These are phyloP conservation scores for Artibeus lituratus DNA, from an alignment of 2,797 vertebrate genomes.

Conservation along the genomic window DNA sequence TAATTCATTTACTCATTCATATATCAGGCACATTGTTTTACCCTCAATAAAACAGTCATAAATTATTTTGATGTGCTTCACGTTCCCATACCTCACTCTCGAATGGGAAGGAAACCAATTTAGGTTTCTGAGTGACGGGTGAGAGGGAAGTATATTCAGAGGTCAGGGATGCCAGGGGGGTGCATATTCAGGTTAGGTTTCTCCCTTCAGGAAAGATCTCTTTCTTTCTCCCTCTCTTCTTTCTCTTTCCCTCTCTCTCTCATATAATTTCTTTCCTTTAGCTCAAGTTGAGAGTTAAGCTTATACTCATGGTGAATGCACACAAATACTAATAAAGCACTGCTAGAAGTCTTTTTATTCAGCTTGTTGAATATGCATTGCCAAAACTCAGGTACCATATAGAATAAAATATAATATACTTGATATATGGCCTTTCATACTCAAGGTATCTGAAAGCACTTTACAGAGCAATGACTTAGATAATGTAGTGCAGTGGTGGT, in stretches of 20 bases:
- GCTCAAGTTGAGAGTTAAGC: neutral
- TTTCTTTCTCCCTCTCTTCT: neutral
- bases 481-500: constrained; percentile 77
- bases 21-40: neutral
- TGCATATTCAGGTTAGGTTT: neutral
- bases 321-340: constrained; percentile 48
- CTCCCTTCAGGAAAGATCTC: neutral
- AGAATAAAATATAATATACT: constrained; percentile 75
- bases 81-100: neutral
- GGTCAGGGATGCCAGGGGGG: neutral
- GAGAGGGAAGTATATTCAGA: neutral
- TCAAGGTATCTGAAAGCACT: constrained; percentile 79
- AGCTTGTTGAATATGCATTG: constrained; percentile 77
- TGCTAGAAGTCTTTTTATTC: constrained; percentile 60
- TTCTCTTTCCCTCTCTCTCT: neutral
- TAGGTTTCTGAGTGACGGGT: neutral
- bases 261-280: neutral
- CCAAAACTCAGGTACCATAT: constrained; percentile 62
- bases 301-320: constrained; percentile 6
- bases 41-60: neutral
- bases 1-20: neutral
- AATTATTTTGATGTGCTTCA: neutral
- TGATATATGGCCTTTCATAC: constrained; percentile 78
- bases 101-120: neutral
- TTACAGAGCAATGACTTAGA: constrained; percentile 76